Evolutionary conservation across 1,140 invertebrate species (phyloP), one percentile per base, ranked within the genome.

Genomic region (Macrobrachium rosenbergii): DNA sequence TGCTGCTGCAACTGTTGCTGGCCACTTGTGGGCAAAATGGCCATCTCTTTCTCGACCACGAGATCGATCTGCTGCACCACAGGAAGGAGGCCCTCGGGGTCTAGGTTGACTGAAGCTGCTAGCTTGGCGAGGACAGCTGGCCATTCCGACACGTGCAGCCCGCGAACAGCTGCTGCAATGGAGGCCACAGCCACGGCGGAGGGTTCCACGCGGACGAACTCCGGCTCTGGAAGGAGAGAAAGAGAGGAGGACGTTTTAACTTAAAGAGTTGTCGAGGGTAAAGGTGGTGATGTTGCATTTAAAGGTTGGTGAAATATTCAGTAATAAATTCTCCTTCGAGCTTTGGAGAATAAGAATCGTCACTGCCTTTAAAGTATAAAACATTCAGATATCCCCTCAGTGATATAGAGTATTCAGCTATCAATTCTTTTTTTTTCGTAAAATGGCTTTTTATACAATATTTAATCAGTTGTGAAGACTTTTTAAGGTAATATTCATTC

Each of bases 181-280:
- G 77, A 23, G 21, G 84, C 84, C 77, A 87, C 84, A 16, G 84
- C 84, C 19, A 87, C 45, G 19, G 84, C 84, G 28, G 84, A 80
- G 12, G 84, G 84, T 60, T 87, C 84, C 21, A 87, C 64, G 58
- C 72, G 76, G 52, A 87, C 64, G 67, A 87, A 87, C 28, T 87
- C 84, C 10, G 78, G 84, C n/a, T 87, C 84, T 87, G 78, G 11
- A 81, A 81, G 80, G 23, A 60, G 59, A 79, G 21, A 14, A 59
- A 58, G 28, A 45, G 37, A 75, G 8, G 63, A 2, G 16, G 21
- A 78, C 0, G n/a, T 78, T 17, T 59, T n/a, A 62, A n/a, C 17
- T n/a, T 43, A 21, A 10, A 72, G 64, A 45, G 21, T 64, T 69
- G 37, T 79, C 76, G 23, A n/a, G 52, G 58, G n/a, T 45, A 21